These are phyloP conservation scores for Drosophila pruinosa DNA, from an alignment of 1,140 invertebrate species.

Conservation along the genomic window DNA sequence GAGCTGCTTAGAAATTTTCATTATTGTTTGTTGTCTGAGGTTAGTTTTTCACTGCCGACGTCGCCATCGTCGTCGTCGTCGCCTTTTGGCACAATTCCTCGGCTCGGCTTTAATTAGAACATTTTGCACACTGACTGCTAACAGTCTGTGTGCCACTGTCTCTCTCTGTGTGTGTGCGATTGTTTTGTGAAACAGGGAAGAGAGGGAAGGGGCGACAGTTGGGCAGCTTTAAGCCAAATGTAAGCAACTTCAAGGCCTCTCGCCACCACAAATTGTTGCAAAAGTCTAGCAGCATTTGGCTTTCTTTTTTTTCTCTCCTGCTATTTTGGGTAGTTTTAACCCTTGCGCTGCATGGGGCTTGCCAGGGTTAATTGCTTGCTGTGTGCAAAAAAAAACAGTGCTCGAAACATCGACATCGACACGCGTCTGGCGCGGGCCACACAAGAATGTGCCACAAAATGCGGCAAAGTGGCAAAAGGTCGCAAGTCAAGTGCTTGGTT, in stretches of 20 bases:
- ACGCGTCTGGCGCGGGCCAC: constrained; percentile 19
- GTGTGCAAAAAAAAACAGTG: constrained; percentile 20
- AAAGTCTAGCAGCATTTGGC: constrained; percentile 41
- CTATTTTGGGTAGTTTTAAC: constrained; percentile 23
- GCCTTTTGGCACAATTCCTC: constrained; percentile 75
- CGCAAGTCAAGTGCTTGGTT: background rate
- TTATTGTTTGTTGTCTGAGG: constrained; percentile 81
- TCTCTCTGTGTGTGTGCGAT: background rate
- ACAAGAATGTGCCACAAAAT: constrained; percentile 53
- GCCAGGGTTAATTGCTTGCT: constrained; percentile 36
- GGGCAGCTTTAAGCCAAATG: constrained; percentile 57
- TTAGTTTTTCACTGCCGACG: constrained; percentile 77
- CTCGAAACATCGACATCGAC: constrained; percentile 7
- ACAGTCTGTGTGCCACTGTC: constrained; percentile 23
- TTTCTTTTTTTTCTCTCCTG: too few relatives aligned
- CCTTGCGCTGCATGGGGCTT: constrained; percentile 32
- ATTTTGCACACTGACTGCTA: constrained; percentile 65
- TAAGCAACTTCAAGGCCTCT: constrained; percentile 18
- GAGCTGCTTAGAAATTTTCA: constrained; percentile 74
- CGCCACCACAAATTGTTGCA: constrained; percentile 30
- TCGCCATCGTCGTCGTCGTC: constrained; percentile 35
- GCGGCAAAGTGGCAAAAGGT: constrained; percentile 1
- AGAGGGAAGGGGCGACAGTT: constrained; percentile 61
- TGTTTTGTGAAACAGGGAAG: constrained; percentile 4
- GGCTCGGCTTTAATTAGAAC: constrained; percentile 76